Evolutionary conservation across 1,140 invertebrate genomes (phyloP).

Genomic region (Leucophenga varia): DNA sequence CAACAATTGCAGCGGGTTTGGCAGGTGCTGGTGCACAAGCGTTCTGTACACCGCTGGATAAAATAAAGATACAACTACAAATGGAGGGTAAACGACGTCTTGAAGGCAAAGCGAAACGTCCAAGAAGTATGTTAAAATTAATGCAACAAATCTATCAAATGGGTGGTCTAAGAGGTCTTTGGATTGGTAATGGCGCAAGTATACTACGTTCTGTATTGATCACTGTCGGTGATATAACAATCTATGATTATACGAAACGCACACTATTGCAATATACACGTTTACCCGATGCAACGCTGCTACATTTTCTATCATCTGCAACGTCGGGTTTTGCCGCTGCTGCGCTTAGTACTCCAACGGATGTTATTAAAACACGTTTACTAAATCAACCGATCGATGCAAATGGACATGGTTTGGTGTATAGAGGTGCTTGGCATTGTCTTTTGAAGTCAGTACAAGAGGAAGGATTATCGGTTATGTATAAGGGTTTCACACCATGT

Average conservation of each 20-base stretch:
- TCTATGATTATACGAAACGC: slow-evolving; percentile 34
- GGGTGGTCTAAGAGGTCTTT: slow-evolving; percentile 16
- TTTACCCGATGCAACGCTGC: slow-evolving; percentile 3
- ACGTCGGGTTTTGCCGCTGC: slow-evolving; percentile 23
- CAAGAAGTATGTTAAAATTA: background rate
- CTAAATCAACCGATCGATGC: slow-evolving; percentile 26
- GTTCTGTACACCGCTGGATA: slow-evolving; percentile 29
- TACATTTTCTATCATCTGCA: slow-evolving; percentile 21
- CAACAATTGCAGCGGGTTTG: no score
- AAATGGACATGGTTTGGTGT: slow-evolving; percentile 9
- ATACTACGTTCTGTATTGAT: no score
- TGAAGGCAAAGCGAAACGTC: no score
- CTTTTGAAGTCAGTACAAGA: slow-evolving; percentile 9
- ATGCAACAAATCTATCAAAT: slow-evolving; percentile 14
- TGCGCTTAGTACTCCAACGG: slow-evolving; percentile 28
- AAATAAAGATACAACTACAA: slow-evolving; percentile 33
- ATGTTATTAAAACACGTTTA: slow-evolving; percentile 32
- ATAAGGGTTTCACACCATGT: slow-evolving; percentile 26
- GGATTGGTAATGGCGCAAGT: slow-evolving; percentile 21
- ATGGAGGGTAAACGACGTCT: slow-evolving; percentile 15
- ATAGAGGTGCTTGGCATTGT: slow-evolving; percentile 24
- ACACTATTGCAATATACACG: slow-evolving; percentile 10
- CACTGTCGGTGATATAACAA: slow-evolving; percentile 25
- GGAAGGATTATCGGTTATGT: slow-evolving; percentile 20
- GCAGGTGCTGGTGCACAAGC: slow-evolving; percentile 31